These are phyloP conservation scores for Aspidiotus rigidus DNA, from an alignment of 2,888 invertebrate species.

Conservation along the genomic window DNA sequence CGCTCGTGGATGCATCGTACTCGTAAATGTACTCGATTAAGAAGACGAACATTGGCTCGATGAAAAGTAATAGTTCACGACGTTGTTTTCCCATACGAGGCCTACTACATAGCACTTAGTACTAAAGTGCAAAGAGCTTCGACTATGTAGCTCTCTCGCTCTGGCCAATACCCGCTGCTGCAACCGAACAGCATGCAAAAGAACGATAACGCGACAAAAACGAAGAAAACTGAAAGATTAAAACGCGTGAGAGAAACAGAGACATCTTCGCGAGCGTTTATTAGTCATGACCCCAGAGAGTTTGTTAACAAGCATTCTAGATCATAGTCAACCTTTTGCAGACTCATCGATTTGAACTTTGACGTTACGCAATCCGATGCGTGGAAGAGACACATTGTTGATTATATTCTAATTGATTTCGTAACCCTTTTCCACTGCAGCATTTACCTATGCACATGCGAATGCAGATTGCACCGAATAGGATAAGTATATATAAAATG, in stretches of 20 bases:
- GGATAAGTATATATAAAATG: constrained; percentile 12
- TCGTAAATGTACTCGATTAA: constrained; percentile 2
- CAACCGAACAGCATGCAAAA: too few species aligned
- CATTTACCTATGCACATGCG: not conserved
- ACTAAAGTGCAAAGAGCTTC: too few species aligned
- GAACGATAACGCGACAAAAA: not conserved
- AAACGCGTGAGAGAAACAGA: not conserved
- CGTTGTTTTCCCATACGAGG: constrained; percentile 31
- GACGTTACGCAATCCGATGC: constrained; percentile 14
- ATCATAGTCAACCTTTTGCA: constrained; percentile 19
- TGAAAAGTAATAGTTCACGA: constrained; percentile 33
- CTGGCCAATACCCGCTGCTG: too few species aligned
- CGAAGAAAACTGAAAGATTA: not conserved
- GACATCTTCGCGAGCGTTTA: constrained; percentile 14
- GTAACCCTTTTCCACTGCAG: constrained; percentile 7
- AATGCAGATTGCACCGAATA: too few species aligned
- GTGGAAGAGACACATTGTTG: constrained; percentile 18
- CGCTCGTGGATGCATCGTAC: not conserved
- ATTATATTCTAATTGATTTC: constrained; percentile 31
- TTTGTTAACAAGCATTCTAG: constrained; percentile 27
- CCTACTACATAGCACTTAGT: not conserved
- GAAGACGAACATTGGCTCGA: constrained; percentile 2
- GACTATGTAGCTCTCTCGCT: too few species aligned
- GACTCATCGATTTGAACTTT: constrained; percentile 31
- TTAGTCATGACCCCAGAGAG: constrained; percentile 28